Conservation (phyloP, 2,797 vertebrate genomes). For the Chrysocyon brachyurus region DNA sequence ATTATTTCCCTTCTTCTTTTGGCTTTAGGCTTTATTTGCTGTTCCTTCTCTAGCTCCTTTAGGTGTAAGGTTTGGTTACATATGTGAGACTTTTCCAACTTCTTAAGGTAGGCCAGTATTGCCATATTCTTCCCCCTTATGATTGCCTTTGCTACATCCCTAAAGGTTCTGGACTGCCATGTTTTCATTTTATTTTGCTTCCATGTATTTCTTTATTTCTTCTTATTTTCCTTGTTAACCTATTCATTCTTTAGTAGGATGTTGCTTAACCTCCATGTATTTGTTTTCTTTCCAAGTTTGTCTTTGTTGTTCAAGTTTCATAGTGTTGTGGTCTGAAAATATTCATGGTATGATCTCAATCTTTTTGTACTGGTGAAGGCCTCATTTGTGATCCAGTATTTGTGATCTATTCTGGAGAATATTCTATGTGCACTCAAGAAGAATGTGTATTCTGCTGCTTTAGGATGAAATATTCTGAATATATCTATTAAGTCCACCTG, state of each 20-base stretch:
- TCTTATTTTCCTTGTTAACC: not conserved
- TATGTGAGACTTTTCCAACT: not conserved
- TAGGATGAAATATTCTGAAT: not conserved
- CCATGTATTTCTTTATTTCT: not conserved
- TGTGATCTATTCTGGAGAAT: too few relatives aligned
- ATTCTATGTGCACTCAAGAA: not conserved
- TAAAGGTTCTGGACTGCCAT: not conserved
- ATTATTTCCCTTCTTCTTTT: not conserved
- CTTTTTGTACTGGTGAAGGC: not conserved
- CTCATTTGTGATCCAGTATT: too few relatives aligned
- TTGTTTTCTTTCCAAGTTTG: not conserved
- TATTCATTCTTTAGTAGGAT: not conserved
- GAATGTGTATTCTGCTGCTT: not conserved
- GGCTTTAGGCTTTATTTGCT: not conserved
- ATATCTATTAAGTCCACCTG: not conserved
- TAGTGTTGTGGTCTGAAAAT: too few relatives aligned
- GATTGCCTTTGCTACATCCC: not conserved
- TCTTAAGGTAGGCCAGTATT: not conserved
- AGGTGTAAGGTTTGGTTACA: not conserved
- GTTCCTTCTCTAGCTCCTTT: not conserved
- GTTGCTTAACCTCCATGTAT: not conserved
- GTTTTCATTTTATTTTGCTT: not conserved
- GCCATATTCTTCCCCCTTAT: not conserved
- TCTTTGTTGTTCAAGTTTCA: not conserved
- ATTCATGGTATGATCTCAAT: not conserved